phyloP scores from a whole-genome alignment of 2,888 invertebrate genomes.

The Trachelus troglodyta region DNA sequence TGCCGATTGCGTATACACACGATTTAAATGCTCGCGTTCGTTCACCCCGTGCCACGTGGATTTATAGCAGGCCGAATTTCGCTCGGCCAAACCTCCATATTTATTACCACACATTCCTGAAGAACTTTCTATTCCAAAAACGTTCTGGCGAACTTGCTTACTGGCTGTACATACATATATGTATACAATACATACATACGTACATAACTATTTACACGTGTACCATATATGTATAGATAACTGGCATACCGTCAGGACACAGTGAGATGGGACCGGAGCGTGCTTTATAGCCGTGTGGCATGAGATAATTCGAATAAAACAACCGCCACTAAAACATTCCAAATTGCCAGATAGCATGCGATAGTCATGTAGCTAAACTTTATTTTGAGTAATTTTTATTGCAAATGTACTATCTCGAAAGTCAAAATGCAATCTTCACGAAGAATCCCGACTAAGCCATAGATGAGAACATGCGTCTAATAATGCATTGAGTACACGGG shows the following conservation, averaged over 20 bases:
- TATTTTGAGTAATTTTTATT: neutral
- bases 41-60: slow-evolving; percentile 3
- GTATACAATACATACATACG: neutral
- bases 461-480: neutral
- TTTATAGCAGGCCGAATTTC: slow-evolving; percentile 2
- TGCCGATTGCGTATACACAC: neutral
- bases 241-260: neutral
- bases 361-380: slow-evolving; percentile 5
- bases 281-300: neutral
- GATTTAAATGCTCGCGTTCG: neutral
- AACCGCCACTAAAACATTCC: slow-evolving; percentile 15
- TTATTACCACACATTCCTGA: slow-evolving; percentile 31
- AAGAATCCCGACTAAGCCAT: neutral
- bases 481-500: slow-evolving; percentile 6
- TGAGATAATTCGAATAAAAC: slow-evolving; percentile 11
- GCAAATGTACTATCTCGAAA: neutral
- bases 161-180: neutral
- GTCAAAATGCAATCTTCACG: neutral
- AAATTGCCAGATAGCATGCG: slow-evolving; percentile 20
- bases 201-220: neutral
- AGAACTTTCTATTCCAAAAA: slow-evolving; percentile 31
- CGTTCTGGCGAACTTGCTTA: slow-evolving; percentile 13
- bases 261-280: neutral
- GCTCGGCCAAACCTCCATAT: slow-evolving; percentile 14
- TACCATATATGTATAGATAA: neutral